phyloP scores from a whole-genome alignment of 2,888 invertebrate species.

The Drosophila rubida region DNA sequence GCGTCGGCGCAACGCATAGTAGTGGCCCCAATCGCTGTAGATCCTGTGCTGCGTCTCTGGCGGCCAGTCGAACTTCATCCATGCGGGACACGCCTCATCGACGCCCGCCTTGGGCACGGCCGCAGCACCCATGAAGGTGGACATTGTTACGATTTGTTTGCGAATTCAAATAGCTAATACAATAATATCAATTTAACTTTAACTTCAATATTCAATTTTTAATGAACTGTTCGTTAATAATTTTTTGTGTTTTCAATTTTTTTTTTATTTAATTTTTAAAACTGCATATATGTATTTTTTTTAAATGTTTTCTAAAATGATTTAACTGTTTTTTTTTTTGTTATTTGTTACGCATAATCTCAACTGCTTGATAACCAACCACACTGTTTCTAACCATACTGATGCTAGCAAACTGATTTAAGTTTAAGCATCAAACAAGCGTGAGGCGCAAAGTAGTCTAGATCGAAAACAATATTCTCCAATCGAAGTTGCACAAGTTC shows the following conservation, averaged over 20 bases:
- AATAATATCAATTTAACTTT: neutral
- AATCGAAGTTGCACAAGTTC: too few relatives aligned
- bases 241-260: neutral
- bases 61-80: constrained; percentile 65
- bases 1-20: constrained; percentile 78
- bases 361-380: neutral
- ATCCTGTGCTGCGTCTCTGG: constrained; percentile 79
- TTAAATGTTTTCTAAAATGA: neutral
- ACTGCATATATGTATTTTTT: neutral
- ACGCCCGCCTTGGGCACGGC: neutral
- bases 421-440: neutral
- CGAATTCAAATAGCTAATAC: neutral
- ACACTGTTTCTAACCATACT: neutral
- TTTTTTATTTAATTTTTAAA: neutral
- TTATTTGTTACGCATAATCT: neutral
- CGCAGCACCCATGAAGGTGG: too few relatives aligned
- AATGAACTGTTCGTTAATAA: neutral
- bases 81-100: neutral
- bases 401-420: neutral
- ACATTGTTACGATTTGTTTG: too few relatives aligned
- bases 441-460: neutral
- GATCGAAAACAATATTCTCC: neutral
- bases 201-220: too few relatives aligned
- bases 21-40: constrained; percentile 82
- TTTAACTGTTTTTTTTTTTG: neutral